Percentiles rank a stretch among this genome's conserved stretches.
phyloP scores from a whole-genome alignment of 2,797 vertebrate species.

The Acestrorhynchus altus region DNA sequence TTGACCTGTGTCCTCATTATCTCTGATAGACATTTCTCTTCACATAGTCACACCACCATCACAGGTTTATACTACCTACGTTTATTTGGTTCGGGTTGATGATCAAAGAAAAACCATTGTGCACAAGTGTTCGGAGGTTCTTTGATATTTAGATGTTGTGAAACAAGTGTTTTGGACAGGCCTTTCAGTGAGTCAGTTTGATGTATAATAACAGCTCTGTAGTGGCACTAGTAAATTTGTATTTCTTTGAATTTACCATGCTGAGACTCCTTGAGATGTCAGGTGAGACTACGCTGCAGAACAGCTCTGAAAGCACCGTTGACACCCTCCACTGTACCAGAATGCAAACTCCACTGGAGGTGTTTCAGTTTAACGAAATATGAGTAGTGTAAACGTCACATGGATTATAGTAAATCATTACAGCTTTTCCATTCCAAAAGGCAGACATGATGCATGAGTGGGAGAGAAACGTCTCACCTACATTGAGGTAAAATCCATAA shows the following conservation, averaged over 20 bases:
- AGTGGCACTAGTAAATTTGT: neutral
- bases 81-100: neutral
- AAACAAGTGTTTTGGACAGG: neutral
- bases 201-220: neutral
- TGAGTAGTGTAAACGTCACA: conserved; percentile 36
- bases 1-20: conserved; percentile 20
- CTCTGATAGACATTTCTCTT: neutral
- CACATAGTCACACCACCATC: neutral
- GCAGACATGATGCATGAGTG: neutral
- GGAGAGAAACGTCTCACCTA: neutral
- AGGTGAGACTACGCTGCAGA: neutral
- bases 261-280: neutral
- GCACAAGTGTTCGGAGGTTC: neutral
- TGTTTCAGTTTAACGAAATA: neutral
- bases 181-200: neutral
- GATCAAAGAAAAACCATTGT: conserved; percentile 11
- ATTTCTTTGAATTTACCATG: neutral
- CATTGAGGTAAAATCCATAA: conserved; percentile 40
- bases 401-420: conserved; percentile 52
- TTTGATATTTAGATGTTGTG: conserved; percentile 4
- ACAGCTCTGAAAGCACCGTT: neutral
- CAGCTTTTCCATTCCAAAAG: conserved; percentile 54
- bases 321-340: neutral
- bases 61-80: neutral
- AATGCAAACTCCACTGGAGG: neutral